phyloP scores from a whole-genome alignment of 2,113 vertebrate genomes.

The Prionailurus viverrinus region DNA sequence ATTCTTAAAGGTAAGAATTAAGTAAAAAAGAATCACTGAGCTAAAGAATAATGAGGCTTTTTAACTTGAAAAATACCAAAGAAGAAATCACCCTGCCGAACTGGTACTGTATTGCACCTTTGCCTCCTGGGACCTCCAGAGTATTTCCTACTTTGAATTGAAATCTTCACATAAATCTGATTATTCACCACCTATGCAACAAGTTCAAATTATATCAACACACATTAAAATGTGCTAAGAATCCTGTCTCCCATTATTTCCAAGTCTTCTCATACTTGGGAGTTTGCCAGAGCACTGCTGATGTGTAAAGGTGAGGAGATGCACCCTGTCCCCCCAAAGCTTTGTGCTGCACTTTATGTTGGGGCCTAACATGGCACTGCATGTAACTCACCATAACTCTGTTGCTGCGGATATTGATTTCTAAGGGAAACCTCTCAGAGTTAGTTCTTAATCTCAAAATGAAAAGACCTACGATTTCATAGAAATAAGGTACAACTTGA shows the following conservation, averaged over 20 bases:
- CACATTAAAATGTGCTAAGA: background rate
- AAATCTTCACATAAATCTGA: background rate
- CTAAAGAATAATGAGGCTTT: conserved; percentile 24
- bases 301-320: background rate
- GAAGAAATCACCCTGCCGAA: conserved; percentile 7
- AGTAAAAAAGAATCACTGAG: background rate
- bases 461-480: background rate
- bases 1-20: conserved; percentile 29
- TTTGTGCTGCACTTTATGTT: background rate
- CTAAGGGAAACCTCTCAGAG: background rate
- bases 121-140: background rate
- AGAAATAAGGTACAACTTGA: background rate
- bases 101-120: background rate
- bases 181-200: background rate
- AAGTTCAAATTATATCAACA: background rate
- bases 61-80: conserved; percentile 6
- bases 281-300: background rate
- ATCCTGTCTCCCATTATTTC: background rate
- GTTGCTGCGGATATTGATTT: no score
- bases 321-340: accelerated
- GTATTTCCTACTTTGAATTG: background rate
- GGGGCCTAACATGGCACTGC: background rate
- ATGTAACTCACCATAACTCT: background rate
- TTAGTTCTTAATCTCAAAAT: conserved; percentile 42
- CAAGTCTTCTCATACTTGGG: background rate